Conservation (phyloP, 2,888 invertebrate species). For the Aspidiotus destructor region DNA sequence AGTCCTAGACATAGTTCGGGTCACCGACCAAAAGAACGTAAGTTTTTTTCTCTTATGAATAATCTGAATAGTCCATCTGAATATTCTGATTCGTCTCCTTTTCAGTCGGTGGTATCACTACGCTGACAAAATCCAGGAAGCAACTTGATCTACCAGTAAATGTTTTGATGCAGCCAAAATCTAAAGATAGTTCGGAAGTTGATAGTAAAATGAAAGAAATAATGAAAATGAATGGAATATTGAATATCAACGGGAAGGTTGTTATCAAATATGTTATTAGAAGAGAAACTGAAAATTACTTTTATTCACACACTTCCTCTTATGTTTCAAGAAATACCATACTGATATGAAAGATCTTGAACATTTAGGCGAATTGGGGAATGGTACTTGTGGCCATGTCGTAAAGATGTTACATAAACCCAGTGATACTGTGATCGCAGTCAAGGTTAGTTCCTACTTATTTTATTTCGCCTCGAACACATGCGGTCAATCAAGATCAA, state of each 20-base stretch:
- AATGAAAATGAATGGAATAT: conserved; percentile 82
- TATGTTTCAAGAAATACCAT: conserved; percentile 52
- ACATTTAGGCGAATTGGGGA: conserved; percentile 77
- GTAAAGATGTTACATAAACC: conserved; percentile 89
- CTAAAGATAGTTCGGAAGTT: conserved; percentile 43
- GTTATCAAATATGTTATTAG: conserved; percentile 16
- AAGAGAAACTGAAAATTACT: not conserved
- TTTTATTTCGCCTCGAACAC: not conserved
- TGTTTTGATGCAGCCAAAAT: conserved; percentile 36
- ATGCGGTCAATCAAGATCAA: not conserved
- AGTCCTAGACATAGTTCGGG: conserved; percentile 47
- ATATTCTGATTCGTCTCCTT: not conserved
- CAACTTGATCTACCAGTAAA: conserved; percentile 50
- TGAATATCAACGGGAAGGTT: conserved; percentile 65
- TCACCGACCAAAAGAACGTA: conserved; percentile 57
- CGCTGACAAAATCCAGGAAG: conserved; percentile 48
- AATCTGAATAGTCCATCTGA: conserved; percentile 6
- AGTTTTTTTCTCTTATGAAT: conserved; percentile 41
- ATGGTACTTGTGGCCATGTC: conserved; percentile 95
- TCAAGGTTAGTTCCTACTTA: conserved; percentile 56
- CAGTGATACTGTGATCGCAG: conserved; percentile 79
- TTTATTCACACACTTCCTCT: not conserved
- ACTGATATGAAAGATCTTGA: conserved; percentile 75
- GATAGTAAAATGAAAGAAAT: conserved; percentile 84
- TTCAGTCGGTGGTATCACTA: conserved; percentile 46